Evolutionary conservation across 2,797 vertebrate genomes (phyloP).

Genomic region (Paramormyrops hopkinsi): DNA sequence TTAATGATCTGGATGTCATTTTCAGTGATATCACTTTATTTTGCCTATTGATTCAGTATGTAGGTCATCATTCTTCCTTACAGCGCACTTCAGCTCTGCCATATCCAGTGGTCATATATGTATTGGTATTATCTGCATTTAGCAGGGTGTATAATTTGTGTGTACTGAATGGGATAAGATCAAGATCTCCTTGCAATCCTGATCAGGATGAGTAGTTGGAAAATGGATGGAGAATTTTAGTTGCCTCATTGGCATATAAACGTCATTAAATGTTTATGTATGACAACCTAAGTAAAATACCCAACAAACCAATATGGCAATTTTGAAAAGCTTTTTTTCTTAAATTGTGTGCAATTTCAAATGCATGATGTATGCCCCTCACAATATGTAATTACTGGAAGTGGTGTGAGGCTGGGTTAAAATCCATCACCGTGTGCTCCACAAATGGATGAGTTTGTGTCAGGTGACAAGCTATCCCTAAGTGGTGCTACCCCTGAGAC

Average conservation of each 20-base stretch:
- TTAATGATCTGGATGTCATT: neutral
- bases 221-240: neutral
- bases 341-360: neutral
- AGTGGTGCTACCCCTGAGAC: neutral
- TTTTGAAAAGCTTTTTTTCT: neutral
- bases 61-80: conserved; percentile 5
- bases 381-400: neutral
- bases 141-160: neutral
- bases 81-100: neutral
- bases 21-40: neutral
- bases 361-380: neutral
- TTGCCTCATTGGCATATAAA: neutral
- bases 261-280: neutral
- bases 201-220: neutral
- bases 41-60: conserved; percentile 16
- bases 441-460: neutral
- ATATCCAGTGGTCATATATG: neutral
- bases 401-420: neutral
- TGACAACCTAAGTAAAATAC: neutral
- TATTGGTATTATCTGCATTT: neutral
- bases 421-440: neutral
- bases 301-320: neutral
- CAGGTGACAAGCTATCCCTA: neutral
- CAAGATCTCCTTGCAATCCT: neutral
- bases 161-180: neutral